Conservation (phyloP, 1,140 invertebrate species). For the Stegodyphus mimosarum region DNA sequence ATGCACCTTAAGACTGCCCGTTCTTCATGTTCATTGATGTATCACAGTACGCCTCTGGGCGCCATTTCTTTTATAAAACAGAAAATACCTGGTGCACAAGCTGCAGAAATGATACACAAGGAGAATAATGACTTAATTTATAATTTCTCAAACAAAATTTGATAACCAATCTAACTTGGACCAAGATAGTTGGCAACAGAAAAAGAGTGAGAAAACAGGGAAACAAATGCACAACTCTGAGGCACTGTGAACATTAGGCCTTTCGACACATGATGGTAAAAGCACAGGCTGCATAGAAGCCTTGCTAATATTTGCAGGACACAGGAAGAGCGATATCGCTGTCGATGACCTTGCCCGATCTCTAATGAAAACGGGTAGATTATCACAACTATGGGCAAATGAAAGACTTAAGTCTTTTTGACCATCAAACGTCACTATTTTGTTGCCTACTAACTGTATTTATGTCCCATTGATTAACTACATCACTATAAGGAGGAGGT, state of each 20-base stretch:
- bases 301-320: conserved; percentile 35
- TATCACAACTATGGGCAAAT: conserved; percentile 56
- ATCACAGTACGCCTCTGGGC: conserved; percentile 56
- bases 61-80: conserved; percentile 19
- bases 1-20: conserved; percentile 29
- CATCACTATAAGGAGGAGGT: conserved; percentile 54
- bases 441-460: conserved; percentile 43
- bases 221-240: conserved; percentile 54
- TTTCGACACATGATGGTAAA: conserved; percentile 35
- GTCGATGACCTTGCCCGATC: conserved; percentile 33
- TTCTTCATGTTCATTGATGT: conserved; percentile 29
- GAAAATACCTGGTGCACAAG: conserved; percentile 15
- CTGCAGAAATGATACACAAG: conserved; percentile 8
- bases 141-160: conserved; percentile 5
- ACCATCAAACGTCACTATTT: conserved; percentile 51
- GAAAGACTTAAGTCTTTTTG: conserved; percentile 51
- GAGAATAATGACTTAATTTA: neutral
- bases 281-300: conserved; percentile 42
- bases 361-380: conserved; percentile 41
- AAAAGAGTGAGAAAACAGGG: conserved; percentile 14
- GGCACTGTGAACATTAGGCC: conserved; percentile 55
- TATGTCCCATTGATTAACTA: conserved; percentile 47
- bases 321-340: conserved; percentile 42
- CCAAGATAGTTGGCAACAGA: conserved; percentile 19
- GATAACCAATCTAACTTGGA: conserved; percentile 4